Evolutionary conservation across 2,888 invertebrate species (phyloP), one percentile per base, ranked within the genome.

Genomic region (Archips xylosteana): DNA sequence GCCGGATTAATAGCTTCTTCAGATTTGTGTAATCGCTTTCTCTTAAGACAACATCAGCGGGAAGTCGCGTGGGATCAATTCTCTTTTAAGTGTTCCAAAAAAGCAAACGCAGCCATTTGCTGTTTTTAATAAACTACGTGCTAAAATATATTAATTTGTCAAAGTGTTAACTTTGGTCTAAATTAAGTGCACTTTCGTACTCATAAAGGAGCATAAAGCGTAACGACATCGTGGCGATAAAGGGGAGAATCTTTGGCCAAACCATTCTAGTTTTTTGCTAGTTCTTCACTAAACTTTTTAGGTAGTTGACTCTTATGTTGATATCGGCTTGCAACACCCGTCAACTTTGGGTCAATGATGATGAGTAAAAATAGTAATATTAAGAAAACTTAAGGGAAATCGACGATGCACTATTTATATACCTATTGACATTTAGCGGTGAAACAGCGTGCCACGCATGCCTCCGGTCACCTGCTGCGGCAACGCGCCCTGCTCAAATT

Each of bases 11-110:
- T 94, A 92, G 93, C 94, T 92, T 91, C 93, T 92, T 92, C 92
- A 92, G 94, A 94, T 94, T 94, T 92, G 94, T 93, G 94, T 94
- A 94, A 94, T 94, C 94, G 92, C 92, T 91, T 94, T 92, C 91
- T 93, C 92, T 89, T 91, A 92, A 93, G 92, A 93, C 91, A 94
- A 93, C 90, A 89, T 89, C 86, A 83, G 83, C 85, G 87, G 87
- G 88, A 82, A 82, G 79, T 89, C 91, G 86, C 89, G 79, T 85
- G 90, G 91, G 92, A 88, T 85, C 86, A 83, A 88, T 91, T 87
- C 83, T 82, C 84, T 82, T 83, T 81, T 84, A 83, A 85, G 83
- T 85, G 83, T 77, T 78, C 47, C 60, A n/a, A 64, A 39, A 51
- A 47, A 49, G 64, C 47, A 73, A 75, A 72, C 64, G 65, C 68